These are phyloP conservation scores for Geotrupes spiniger DNA, from an alignment of 2,888 invertebrate genomes.

Conservation along the genomic window DNA sequence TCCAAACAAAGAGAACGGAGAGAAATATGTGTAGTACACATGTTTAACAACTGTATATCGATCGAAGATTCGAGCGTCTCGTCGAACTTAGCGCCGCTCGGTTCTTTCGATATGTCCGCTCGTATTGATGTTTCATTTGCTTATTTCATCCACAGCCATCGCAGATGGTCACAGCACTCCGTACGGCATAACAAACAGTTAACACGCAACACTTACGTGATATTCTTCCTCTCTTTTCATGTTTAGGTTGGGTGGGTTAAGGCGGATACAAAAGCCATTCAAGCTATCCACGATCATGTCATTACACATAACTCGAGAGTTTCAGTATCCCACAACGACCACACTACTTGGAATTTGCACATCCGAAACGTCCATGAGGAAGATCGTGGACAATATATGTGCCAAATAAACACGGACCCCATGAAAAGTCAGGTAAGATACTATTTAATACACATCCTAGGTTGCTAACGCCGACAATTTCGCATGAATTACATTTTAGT, in stretches of 20 bases:
- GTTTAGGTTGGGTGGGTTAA: conserved; percentile 89
- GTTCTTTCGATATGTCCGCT: conserved; percentile 14
- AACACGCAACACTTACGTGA: conserved; percentile 1
- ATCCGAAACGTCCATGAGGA: conserved; percentile 83
- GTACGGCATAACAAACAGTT: conserved; percentile 24
- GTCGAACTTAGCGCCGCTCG: conserved; percentile 4
- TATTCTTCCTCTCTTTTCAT: conserved; percentile 3
- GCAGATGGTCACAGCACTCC: conserved; percentile 21
- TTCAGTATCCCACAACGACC: conserved; percentile 80
- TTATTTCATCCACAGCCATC: conserved; percentile 21
- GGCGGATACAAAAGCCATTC: conserved; percentile 89
- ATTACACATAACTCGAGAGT: conserved; percentile 89
- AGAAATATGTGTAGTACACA: conserved; percentile 22
- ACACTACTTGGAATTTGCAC: conserved; percentile 86
- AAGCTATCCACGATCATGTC: conserved; percentile 88
- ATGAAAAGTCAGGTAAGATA: conserved; percentile 85
- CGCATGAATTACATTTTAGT: too few species aligned
- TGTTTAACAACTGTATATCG: conserved; percentile 31
- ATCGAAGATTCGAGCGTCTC: conserved; percentile 16
- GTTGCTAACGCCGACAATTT: too few species aligned
- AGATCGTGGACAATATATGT: conserved; percentile 89
- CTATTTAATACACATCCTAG: too few species aligned
- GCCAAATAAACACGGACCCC: conserved; percentile 91
- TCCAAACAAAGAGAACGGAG: neutral
- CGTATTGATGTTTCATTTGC: conserved; percentile 4